These are phyloP conservation scores for Ceraclea dissimilis DNA, from an alignment of 2,888 invertebrate genomes.

Conservation along the genomic window DNA sequence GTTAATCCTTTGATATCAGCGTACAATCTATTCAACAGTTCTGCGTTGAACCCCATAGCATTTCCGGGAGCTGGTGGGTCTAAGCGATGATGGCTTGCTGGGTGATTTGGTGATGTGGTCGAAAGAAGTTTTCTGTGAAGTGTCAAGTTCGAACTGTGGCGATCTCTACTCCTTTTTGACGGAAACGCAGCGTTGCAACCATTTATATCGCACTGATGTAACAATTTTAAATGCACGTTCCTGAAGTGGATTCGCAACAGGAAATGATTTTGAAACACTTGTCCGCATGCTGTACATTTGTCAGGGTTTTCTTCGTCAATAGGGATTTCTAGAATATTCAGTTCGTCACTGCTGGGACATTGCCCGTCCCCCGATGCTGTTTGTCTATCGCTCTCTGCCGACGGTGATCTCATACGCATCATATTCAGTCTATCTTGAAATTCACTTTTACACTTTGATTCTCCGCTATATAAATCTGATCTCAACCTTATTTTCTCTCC, in stretches of 20 bases:
- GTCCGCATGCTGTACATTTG: conserved; percentile 78
- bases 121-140: conserved; percentile 46
- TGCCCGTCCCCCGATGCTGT: conserved; percentile 40
- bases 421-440: conserved; percentile 33
- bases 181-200: conserved; percentile 90
- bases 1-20: conserved; percentile 62
- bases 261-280: conserved; percentile 86
- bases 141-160: conserved; percentile 53
- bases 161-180: conserved; percentile 62
- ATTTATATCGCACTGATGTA: conserved; percentile 84
- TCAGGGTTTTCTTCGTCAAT: conserved; percentile 83
- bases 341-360: conserved; percentile 46
- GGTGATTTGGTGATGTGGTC: conserved; percentile 35
- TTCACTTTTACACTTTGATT: conserved; percentile 25
- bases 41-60: conserved; percentile 63
- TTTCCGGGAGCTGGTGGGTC: conserved; percentile 46
- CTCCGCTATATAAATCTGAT: conserved; percentile 37
- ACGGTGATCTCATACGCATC: conserved; percentile 28
- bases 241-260: conserved; percentile 86
- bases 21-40: conserved; percentile 75
- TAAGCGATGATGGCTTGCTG: conserved; percentile 20
- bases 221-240: conserved; percentile 82
- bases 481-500: conserved; percentile 41
- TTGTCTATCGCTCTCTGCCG: conserved; percentile 18
- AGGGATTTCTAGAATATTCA: conserved; percentile 64